Base-by-base conservation (phyloP, 2,113 vertebrate species). In the Himantopus leucocephalus region DNA sequence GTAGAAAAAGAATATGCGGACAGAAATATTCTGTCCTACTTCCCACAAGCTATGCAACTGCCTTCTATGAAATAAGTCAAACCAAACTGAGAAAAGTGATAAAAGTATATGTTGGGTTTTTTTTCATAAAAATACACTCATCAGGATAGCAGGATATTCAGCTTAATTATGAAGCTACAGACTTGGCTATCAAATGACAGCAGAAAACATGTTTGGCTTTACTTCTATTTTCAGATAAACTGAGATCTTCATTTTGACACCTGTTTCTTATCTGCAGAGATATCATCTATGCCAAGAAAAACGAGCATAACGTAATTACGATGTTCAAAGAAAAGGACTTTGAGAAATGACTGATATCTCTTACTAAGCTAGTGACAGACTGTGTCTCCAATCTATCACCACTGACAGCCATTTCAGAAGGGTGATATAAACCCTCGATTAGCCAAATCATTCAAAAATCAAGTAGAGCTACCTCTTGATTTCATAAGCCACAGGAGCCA, bases 211-310 rank as follows among this genome's bases (percentile, higher is more conserved):
- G 5, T 88, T 90, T 68, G 16, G 13, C 17, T 83, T 26, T 48
- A 64, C 19, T 53, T 70, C 21, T 88, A 4, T 95, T 92, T 94
- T 94, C 82, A 86, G 71, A 73, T 45, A 85, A 88, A 85, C 34
- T 26, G 20, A 73, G 17, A 66, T 75, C n/a, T 91, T 84, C 13
- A 53, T 80, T 94, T 94, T 86, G 67, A 88, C 67, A 92, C 32
- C 35, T 64, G 50, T 23, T 82, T 78, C 43, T 83, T 74, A 76
- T 37, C 30, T 70, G 39, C 37, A 90, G 55, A 83, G 23, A 37
- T 88, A 70, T 45, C 4, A 1, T 29, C 39, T 83, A 26, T 24
- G 6, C 24, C 63, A 86, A 70, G 74, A 92, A 80, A 90, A 83
- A 83, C 1, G 1, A 73, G 29, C 5, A 16, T 17, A 81, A 27